These are phyloP conservation scores for Poeciliopsis turneri DNA, from an alignment of 2,797 vertebrate species.

Conservation along the genomic window DNA sequence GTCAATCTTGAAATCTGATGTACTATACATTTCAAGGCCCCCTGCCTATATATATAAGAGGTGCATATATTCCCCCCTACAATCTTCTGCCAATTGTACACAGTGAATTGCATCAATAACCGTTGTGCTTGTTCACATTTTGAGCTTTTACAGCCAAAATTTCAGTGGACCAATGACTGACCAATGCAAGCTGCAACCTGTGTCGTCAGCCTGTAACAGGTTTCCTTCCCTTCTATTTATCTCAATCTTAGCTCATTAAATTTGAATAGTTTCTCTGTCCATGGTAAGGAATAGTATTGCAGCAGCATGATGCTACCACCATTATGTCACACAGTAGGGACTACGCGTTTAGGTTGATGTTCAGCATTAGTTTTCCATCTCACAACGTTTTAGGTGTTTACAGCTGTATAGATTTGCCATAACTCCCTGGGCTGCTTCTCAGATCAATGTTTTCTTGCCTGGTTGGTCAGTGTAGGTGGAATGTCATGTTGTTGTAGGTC, in stretches of 20 bases:
- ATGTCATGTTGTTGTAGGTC: not conserved
- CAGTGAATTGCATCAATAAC: not conserved
- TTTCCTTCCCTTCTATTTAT: not conserved
- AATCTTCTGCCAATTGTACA: not conserved
- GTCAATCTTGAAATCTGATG: not conserved
- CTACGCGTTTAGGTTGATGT: not conserved
- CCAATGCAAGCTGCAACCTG: not conserved
- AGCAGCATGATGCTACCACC: not conserved
- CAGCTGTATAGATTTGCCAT: not conserved
- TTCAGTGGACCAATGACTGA: not conserved
- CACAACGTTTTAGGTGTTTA: not conserved
- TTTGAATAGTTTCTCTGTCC: not conserved
- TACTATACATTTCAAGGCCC: not conserved
- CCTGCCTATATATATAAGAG: not conserved
- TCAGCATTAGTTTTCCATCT: not conserved
- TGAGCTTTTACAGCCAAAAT: not conserved
- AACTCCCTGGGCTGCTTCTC: not conserved
- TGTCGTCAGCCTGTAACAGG: not conserved
- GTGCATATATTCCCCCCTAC: not conserved
- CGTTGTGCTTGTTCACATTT: not conserved
- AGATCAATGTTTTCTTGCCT: not conserved
- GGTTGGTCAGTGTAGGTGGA: not conserved
- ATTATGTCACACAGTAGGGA: not conserved
- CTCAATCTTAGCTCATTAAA: not conserved
- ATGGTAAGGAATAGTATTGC: not conserved